Evolutionary conservation across 2,797 vertebrate genomes (phyloP).

Genomic region (Saguinus oedipus): DNA sequence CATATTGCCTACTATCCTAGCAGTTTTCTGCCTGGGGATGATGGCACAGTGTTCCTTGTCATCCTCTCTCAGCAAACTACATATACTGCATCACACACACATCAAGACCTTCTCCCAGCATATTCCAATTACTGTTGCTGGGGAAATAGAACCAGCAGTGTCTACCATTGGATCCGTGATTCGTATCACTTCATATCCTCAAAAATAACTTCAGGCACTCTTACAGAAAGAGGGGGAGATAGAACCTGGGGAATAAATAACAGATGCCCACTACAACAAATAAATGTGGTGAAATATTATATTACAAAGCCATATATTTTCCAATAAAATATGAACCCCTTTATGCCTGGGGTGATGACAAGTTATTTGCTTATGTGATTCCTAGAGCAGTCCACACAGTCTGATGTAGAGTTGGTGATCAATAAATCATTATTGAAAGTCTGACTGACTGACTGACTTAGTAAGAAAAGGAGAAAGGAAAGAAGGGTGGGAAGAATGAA

Average conservation of each 20-base stretch:
- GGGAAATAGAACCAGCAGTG: neutral
- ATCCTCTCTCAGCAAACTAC: too few relatives aligned
- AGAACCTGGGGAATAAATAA: neutral
- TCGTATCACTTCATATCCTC: neutral
- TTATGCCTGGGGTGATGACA: neutral
- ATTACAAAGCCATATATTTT: neutral
- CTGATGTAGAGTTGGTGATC: neutral
- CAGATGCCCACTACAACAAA: neutral
- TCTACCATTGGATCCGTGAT: neutral
- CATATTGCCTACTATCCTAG: too few relatives aligned
- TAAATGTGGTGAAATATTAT: neutral
- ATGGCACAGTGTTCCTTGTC: too few relatives aligned
- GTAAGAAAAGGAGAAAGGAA: neutral
- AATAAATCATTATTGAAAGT: neutral
- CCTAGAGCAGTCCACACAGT: neutral
- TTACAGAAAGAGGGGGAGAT: neutral
- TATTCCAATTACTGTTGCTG: neutral
- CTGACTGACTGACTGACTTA: neutral
- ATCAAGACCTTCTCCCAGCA: too few relatives aligned
- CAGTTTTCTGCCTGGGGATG: too few relatives aligned
- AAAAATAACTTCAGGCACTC: neutral
- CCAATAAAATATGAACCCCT: neutral
- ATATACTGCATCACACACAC: too few relatives aligned
- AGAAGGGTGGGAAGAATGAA: neutral
- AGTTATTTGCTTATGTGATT: neutral